Base-by-base conservation (phyloP, 2,888 invertebrate genomes). In the Lomographa bimaculata region DNA sequence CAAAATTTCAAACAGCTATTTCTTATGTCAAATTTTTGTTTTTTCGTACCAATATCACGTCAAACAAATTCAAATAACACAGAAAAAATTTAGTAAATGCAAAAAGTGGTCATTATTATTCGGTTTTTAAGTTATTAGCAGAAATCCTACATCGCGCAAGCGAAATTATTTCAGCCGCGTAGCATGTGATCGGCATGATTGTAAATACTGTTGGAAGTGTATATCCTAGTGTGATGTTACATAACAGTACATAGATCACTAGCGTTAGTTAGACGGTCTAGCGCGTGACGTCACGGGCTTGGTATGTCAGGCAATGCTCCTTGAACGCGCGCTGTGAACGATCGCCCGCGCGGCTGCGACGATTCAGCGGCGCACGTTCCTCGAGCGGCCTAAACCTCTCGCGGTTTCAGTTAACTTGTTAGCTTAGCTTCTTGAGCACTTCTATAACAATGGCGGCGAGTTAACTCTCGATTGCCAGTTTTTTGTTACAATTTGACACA, bases 281-380 rank as follows among this genome's bases (percentile, higher is more conserved):
- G 36, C 39, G 8, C 26, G 32, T 29, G 85, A 91, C 91, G 91
- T 91, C 92, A 91, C 91, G 91, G 91, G 89, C 78, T 85, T 84
- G 86, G 87, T 90, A n/a, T n/a, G 81, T 80, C 80, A 73, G 87
- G 89, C 78, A 62, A 68, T 71, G 82, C 78, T 65, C 67, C 84
- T 78, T 85, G 90, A 89, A 78, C 57, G 76, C 83, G 89, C 80
- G 85, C 87, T 66, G 82, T 84, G 84, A 87, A 86, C 91, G 92
- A 72, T 87, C 91, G 92, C 91, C 91, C 91, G 89, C 91, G 91
- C 87, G 90, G 89, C 90, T 90, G 91, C 91, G 91, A 87, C 91
- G 91, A 77, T 74, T 70, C 75, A 69, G 87, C 82, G 76, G 85
- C 87, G 85, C 86, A 82, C 72, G 39, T 85, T 89, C 89, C 89